A percentile compares a stretch with the other conserved stretches of the same genome.
phyloP scores from a whole-genome alignment of 2,113 vertebrate genomes.

The Pseudolaguvia tuberculata region DNA sequence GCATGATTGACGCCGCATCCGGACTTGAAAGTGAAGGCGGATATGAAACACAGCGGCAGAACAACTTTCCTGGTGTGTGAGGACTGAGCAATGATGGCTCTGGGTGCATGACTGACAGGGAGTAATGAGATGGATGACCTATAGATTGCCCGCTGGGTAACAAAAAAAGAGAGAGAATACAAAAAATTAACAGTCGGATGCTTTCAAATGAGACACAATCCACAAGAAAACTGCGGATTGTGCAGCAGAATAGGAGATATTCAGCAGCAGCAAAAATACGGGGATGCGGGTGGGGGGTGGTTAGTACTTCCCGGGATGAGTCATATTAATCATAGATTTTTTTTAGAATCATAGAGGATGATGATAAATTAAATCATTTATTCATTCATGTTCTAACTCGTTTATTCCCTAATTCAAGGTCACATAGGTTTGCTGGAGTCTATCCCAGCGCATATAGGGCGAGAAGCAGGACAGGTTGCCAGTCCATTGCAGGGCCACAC shows the following conservation, averaged over 20 bases:
- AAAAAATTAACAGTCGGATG: conserved; percentile 32
- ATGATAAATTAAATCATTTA: too few species aligned
- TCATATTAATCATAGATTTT: too few species aligned
- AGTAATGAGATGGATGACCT: conserved; percentile 47
- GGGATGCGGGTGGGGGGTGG: too few species aligned
- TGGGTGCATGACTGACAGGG: conserved; percentile 39
- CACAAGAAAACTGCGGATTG: conserved; percentile 37
- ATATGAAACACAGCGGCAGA: conserved; percentile 19
- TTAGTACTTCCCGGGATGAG: too few species aligned
- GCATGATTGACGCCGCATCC: conserved; percentile 50
- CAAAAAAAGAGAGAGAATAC: not conserved
- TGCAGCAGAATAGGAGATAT: conserved; percentile 20
- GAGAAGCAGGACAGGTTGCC: too few species aligned
- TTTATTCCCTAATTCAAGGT: too few species aligned
- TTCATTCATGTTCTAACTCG: too few species aligned
- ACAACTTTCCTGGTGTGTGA: conserved; percentile 18
- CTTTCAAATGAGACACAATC: conserved; percentile 29
- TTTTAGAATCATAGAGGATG: too few species aligned
- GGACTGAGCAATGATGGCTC: conserved; percentile 30
- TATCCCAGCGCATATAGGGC: too few species aligned
- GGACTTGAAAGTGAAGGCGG: conserved; percentile 22
- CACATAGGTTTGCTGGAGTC: too few species aligned
- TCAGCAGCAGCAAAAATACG: too few species aligned
- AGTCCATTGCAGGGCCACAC: too few species aligned
- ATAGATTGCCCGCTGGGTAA: conserved; percentile 32